A percentile compares a stretch with the other conserved stretches of the same genome.
phyloP scores from a whole-genome alignment of 2,797 vertebrate genomes.

The Poeciliopsis gracilis region DNA sequence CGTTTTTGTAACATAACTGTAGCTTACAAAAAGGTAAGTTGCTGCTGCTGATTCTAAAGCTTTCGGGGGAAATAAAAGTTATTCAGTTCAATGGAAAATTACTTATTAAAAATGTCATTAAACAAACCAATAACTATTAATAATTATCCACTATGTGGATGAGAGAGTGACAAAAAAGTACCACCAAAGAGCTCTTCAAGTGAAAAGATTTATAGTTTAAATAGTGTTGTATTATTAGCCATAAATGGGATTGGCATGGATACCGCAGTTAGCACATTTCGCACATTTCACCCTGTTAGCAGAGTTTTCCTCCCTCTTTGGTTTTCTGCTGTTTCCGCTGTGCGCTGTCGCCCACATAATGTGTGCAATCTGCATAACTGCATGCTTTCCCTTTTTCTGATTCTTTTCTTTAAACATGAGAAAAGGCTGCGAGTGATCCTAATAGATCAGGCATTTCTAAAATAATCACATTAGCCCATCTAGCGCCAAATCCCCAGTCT shows the following conservation, averaged over 20 bases:
- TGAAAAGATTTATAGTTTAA: background rate
- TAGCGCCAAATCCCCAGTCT: background rate
- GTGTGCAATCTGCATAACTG: background rate
- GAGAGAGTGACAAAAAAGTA: background rate
- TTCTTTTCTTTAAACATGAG: background rate
- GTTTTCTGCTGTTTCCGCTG: background rate
- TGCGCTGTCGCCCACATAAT: background rate
- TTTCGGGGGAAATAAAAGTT: background rate
- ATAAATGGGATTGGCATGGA: background rate
- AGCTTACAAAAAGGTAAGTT: background rate
- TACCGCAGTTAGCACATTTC: background rate
- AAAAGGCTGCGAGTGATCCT: background rate
- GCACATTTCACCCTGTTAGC: background rate
- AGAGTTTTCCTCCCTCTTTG: background rate
- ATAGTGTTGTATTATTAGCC: background rate
- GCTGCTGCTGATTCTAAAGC: background rate
- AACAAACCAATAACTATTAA: background rate
- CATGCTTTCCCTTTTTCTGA: background rate
- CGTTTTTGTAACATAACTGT: background rate
- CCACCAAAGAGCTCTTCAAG: background rate
- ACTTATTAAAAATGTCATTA: background rate
- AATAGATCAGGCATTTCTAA: background rate
- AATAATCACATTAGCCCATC: background rate
- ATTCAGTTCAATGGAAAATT: background rate
- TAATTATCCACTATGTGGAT: background rate